These are phyloP conservation scores for Hemibagrus guttatus DNA, from an alignment of 2,797 vertebrate genomes.

Conservation along the genomic window DNA sequence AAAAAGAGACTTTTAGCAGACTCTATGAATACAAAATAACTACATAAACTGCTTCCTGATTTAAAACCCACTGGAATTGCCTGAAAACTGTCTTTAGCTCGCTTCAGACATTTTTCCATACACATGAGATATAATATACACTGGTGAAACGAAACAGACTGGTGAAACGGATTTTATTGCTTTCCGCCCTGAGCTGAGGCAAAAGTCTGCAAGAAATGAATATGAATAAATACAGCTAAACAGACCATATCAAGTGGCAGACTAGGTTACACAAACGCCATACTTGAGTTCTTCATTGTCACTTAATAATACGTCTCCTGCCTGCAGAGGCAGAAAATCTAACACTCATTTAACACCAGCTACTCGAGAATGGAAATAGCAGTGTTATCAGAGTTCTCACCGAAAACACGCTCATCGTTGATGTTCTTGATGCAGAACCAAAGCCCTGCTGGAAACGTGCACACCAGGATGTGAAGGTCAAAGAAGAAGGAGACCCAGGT, in stretches of 20 bases:
- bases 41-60: not conserved
- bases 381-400: constrained; percentile 68
- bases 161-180: not conserved
- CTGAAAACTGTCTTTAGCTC: not conserved
- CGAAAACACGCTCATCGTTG: constrained; percentile 88
- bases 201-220: constrained; percentile 3
- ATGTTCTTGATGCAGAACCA: constrained; percentile 99
- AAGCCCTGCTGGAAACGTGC: constrained; percentile 97
- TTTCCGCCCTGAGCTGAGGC: not conserved
- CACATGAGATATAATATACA: not conserved
- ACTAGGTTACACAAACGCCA: not conserved
- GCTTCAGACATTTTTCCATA: not conserved
- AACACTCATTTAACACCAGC: not conserved
- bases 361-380: not conserved
- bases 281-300: not conserved
- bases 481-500: constrained; percentile 99
- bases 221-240: constrained; percentile 1
- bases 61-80: not conserved
- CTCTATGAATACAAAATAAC: not conserved
- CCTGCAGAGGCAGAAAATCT: not conserved
- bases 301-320: not conserved
- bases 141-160: not conserved
- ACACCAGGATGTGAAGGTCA: constrained; percentile 98
- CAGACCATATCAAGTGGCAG: not conserved
- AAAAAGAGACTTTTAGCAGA: not conserved